Evolutionary conservation across 1,140 invertebrate species (phyloP).

Genomic region (Druon quercuslanigerum): DNA sequence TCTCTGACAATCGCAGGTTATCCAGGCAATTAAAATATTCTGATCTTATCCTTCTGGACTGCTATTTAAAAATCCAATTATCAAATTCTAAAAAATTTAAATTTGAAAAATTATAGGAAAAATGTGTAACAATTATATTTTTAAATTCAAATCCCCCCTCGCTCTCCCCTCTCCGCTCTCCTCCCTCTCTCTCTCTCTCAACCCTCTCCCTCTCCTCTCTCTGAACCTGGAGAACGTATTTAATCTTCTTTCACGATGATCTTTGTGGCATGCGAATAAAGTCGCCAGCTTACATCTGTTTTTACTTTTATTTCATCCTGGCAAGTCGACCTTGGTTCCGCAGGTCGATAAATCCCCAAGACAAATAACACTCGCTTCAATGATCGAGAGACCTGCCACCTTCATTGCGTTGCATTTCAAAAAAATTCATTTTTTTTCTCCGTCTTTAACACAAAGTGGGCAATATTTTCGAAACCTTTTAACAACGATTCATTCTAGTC

Average conservation of each 20-base stretch:
- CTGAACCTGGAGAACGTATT: not conserved
- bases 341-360: conserved; percentile 10
- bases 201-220: no score
- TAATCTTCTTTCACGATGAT: not conserved
- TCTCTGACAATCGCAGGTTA: no score
- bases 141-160: no score
- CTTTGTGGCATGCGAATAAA: conserved; percentile 1
- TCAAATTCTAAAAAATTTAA: no score
- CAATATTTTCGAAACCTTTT: conserved; percentile 16
- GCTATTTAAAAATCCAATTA: no score
- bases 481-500: not conserved
- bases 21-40: no score
- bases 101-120: no score
- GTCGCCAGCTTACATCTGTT: conserved; percentile 7
- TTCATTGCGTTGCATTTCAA: conserved; percentile 9
- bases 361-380: conserved; percentile 17
- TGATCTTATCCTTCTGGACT: no score
- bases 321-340: conserved; percentile 32
- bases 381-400: conserved; percentile 21
- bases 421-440: not conserved
- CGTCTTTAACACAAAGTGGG: not conserved
- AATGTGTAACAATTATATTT: no score
- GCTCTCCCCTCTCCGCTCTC: no score
- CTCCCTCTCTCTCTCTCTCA: no score
- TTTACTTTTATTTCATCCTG: conserved; percentile 24